Evolutionary conservation across 2,113 vertebrate genomes (phyloP).

Genomic region (Onychorhynchus coronatus): DNA sequence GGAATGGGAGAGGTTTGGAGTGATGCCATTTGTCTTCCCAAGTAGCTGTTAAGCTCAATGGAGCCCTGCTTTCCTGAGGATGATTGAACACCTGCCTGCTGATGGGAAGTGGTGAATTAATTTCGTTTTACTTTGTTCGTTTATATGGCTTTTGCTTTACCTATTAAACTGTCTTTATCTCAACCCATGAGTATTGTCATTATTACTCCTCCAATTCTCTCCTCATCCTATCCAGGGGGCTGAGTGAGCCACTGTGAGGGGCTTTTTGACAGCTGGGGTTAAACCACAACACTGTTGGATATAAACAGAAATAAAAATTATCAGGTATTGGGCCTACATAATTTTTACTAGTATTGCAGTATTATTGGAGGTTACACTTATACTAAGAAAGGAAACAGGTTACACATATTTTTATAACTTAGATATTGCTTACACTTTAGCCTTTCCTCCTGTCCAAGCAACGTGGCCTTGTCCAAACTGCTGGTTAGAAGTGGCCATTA

Average conservation of each 20-base stretch:
- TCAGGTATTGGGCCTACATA: not conserved
- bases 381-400: not conserved
- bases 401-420: not conserved
- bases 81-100: not conserved
- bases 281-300: not conserved
- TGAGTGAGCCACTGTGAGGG: not conserved
- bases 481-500: not conserved
- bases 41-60: not conserved
- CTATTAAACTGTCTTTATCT: not conserved
- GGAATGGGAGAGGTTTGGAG: not conserved
- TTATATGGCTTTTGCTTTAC: not conserved
- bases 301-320: not conserved
- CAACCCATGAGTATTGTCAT: not conserved
- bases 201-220: not conserved
- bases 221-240: rapidly evolving
- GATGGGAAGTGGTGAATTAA: not conserved
- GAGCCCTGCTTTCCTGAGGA: not conserved
- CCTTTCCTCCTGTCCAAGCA: not conserved
- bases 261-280: not conserved
- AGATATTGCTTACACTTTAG: not conserved
- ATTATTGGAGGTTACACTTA: not conserved
- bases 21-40: not conserved
- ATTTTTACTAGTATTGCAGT: not conserved
- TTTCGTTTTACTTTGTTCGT: not conserved
- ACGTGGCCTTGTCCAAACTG: not conserved